Evolutionary conservation across 1,140 invertebrate genomes (phyloP).

Genomic region (Lysiphlebus fabarum): DNA sequence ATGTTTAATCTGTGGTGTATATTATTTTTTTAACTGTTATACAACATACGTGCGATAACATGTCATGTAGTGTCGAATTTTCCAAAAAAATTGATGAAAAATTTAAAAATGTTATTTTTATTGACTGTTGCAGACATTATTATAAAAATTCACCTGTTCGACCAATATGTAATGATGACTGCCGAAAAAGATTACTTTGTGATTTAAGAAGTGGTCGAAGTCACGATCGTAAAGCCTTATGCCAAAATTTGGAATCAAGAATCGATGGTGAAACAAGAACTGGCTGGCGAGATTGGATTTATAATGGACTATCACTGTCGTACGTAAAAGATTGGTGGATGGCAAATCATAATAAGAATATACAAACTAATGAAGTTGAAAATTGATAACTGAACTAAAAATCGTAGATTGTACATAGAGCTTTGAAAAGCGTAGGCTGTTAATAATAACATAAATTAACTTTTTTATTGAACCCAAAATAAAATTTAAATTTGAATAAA

Average conservation of each 20-base stretch:
- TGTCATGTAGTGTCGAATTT: too few species aligned
- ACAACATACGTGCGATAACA: too few species aligned
- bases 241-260: conserved; percentile 73
- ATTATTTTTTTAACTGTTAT: too few species aligned
- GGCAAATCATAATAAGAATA: conserved; percentile 30
- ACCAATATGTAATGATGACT: conserved; percentile 75
- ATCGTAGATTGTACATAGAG: too few species aligned
- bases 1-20: too few species aligned
- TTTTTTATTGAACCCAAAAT: too few species aligned
- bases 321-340: conserved; percentile 61
- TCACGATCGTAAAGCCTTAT: conserved; percentile 80
- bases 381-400: too few species aligned
- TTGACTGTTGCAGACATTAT: conserved; percentile 65
- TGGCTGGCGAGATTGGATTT: conserved; percentile 81
- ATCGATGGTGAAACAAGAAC: conserved; percentile 70
- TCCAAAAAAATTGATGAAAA: too few species aligned
- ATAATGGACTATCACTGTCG: conserved; percentile 80
- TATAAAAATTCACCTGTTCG: conserved; percentile 83
- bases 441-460: too few species aligned
- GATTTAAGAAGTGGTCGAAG: conserved; percentile 80
- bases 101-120: too few species aligned
- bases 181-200: conserved; percentile 79
- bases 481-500: too few species aligned
- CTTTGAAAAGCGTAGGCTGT: too few species aligned
- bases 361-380: conserved; percentile 25